Evolutionary conservation across 2,888 invertebrate species (phyloP).

Genomic region (Lobophora halterata): DNA sequence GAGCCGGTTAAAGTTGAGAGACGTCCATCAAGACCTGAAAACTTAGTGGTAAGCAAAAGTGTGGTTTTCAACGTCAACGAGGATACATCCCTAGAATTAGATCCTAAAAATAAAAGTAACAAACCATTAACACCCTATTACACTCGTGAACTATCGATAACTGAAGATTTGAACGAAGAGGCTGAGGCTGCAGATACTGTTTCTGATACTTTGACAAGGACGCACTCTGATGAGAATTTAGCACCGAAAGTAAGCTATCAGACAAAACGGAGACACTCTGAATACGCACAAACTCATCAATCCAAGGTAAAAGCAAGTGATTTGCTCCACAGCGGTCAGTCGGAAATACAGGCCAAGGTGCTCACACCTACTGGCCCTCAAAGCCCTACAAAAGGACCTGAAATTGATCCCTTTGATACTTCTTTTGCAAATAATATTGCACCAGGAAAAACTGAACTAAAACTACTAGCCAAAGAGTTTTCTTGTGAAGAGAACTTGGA

Average conservation of each 20-base stretch:
- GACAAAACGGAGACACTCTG: constrained; percentile 75
- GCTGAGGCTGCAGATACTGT: constrained; percentile 86
- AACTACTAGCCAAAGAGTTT: constrained; percentile 87
- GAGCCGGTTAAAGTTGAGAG: constrained; percentile 74
- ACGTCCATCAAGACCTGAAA: constrained; percentile 84
- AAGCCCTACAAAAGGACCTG: constrained; percentile 55
- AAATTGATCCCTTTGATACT: constrained; percentile 92
- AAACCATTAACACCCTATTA: constrained; percentile 93
- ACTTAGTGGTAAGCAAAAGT: constrained; percentile 73
- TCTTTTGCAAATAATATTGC: constrained; percentile 88
- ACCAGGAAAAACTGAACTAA: constrained; percentile 90
- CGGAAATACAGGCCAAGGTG: constrained; percentile 80
- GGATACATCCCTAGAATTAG: constrained; percentile 64
- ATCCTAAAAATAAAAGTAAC: constrained; percentile 82
- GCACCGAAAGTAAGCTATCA: constrained; percentile 70
- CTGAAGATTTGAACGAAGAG: constrained; percentile 74
- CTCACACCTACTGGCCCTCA: constrained; percentile 76
- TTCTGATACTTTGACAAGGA: constrained; percentile 76
- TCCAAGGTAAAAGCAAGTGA: constrained; percentile 53
- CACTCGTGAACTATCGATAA: constrained; percentile 82
- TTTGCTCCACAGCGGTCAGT: constrained; percentile 56
- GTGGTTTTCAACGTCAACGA: constrained; percentile 77
- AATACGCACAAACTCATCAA: constrained; percentile 55
- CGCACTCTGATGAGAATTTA: constrained; percentile 84
- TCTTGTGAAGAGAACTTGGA: constrained; percentile 73